Base-by-base conservation (phyloP, 2,888 invertebrate genomes). In the Cybosia mesomella region DNA sequence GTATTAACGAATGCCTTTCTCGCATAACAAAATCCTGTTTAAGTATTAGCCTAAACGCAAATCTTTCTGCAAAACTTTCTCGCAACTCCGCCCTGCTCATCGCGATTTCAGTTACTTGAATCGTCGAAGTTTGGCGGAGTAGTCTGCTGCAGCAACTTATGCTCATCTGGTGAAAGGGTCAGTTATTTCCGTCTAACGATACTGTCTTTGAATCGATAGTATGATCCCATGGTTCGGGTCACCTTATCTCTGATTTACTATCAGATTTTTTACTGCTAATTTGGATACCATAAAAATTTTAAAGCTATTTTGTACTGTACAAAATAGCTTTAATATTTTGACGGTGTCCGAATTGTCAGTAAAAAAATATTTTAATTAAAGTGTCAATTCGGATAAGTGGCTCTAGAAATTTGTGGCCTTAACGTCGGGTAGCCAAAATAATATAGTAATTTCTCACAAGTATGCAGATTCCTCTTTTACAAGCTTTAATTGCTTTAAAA, bases 1-100 rank as follows among this genome's bases (percentile, higher is more conserved):
- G n/a, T 18, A 49, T 49, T 49, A 18, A n/a, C 49, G n/a, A 49
- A n/a, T 49, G 49, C n/a, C 49, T 49, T 28, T 28, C 28, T n/a
- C 49, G 36, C 58, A 13, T 59, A 36, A 59, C 34, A 58, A 58
- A 58, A 15, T 39, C 36, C 15, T 59, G 22, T 22, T 36, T 13
- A 22, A 7, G 15, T 22, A 36, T 22, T 13, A 22, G 22, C 21
- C 8, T 49, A 18, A 4, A 28, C 22, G 15, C 22, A 22, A 11
- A 36, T 58, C 34, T 36, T 34, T 39, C 15, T 22, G 36, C 13
- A 22, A 39, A 59, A 39, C 36, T 59, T 21, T 39, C 36, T 36
- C 36, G 13, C 9, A 22, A 22, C 59, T 39, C 18, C 15, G 22
- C 9, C n/a, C 2, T 36, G 36, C 8, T 39, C 22, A 21, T 22